These are phyloP conservation scores for Tadarida brasiliensis DNA, from an alignment of 2,797 vertebrate genomes.

Conservation along the genomic window DNA sequence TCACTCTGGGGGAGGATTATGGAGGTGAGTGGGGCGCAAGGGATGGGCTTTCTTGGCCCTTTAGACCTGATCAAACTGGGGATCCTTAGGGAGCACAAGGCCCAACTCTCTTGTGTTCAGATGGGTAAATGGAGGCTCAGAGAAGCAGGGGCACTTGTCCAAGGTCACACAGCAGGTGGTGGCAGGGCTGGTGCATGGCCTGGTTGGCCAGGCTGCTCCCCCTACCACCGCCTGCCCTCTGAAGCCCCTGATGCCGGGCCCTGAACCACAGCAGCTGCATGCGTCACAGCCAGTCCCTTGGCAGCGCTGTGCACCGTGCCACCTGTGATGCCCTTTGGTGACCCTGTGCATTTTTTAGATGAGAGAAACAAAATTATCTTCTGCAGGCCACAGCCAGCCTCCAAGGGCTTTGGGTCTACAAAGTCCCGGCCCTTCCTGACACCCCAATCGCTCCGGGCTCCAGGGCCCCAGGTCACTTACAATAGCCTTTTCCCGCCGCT, in stretches of 20 bases:
- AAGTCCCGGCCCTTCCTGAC: constrained; percentile 38
- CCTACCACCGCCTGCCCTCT: neutral
- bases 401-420: neutral
- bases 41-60: neutral
- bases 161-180: neutral
- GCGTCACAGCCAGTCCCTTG: constrained; percentile 26
- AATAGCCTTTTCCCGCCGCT: constrained; percentile 89
- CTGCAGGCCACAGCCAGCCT: neutral
- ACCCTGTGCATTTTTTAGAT: neutral
- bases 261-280: neutral
- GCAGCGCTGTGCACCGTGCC: constrained; percentile 57
- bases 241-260: neutral
- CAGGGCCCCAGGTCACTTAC: constrained; percentile 85
- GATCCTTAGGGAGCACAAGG: neutral
- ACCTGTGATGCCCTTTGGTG: constrained; percentile 14
- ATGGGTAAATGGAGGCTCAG: neutral
- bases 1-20: neutral
- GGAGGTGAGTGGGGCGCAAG: neutral
- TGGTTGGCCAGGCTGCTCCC: neutral
- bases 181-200: neutral
- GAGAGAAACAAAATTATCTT: constrained; percentile 25
- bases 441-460: neutral
- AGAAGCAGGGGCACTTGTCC: neutral
- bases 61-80: neutral
- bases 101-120: neutral